Conservation (phyloP, 2,113 vertebrate genomes). For the Nibea albiflora region DNA sequence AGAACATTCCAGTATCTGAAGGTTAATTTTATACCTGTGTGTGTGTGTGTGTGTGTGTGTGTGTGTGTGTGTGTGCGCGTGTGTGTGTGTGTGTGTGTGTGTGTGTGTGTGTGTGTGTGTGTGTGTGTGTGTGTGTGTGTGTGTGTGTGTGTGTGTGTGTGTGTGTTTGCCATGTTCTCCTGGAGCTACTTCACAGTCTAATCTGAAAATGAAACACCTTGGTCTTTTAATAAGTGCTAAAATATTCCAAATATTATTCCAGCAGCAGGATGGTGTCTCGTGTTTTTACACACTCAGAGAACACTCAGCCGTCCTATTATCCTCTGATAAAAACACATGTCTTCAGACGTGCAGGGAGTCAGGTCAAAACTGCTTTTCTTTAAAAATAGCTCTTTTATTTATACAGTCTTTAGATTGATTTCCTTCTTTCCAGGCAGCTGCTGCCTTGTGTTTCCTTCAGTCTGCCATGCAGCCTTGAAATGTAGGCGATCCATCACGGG, state of each 20-base stretch:
- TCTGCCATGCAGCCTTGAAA: background rate
- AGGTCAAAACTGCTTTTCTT: background rate
- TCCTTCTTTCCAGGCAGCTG: conserved; percentile 1
- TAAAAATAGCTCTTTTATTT: background rate
- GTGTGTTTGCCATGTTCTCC: conserved; percentile 1
- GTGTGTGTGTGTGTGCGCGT: background rate
- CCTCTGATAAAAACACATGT: background rate
- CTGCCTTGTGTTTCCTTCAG: conserved; percentile 28
- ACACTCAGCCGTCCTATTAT: conserved; percentile 4
- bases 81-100: background rate
- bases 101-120: background rate
- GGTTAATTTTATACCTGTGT: conserved; percentile 38
- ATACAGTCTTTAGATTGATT: conserved; percentile 19
- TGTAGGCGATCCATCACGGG: conserved; percentile 19
- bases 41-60: background rate
- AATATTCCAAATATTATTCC: conserved; percentile 71
- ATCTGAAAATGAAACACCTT: conserved; percentile 82
- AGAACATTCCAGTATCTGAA: conserved; percentile 40
- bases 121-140: conserved; percentile 3
- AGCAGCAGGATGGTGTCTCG: background rate
- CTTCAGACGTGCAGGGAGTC: background rate
- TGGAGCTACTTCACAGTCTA: conserved; percentile 36
- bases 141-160: background rate
- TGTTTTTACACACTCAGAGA: conserved; percentile 20
- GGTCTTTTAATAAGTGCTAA: conserved; percentile 76